Conservation (phyloP, 2,888 invertebrate species). For the Bombylius discolor region DNA sequence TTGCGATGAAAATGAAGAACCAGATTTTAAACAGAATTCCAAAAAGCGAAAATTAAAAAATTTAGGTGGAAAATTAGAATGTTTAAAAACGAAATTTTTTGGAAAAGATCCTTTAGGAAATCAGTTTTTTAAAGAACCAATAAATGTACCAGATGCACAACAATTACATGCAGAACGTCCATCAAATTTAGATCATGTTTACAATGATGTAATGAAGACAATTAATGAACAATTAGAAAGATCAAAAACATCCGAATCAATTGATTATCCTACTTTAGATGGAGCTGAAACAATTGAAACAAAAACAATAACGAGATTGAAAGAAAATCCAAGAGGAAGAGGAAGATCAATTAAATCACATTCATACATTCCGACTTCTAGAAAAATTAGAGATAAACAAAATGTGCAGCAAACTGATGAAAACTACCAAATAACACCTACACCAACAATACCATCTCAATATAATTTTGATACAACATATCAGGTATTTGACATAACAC, state of each 20-base stretch:
- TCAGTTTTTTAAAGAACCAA: slow-evolving; percentile 52
- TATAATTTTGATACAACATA: too few species aligned
- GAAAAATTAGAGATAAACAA: background rate
- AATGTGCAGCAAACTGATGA: too few species aligned
- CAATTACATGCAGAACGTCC: background rate
- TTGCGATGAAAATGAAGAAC: slow-evolving; percentile 24
- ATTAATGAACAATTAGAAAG: slow-evolving; percentile 10
- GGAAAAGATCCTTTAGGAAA: slow-evolving; percentile 62
- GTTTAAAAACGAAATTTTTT: slow-evolving; percentile 61
- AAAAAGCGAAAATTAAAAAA: slow-evolving; percentile 41
- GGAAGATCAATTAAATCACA: too few species aligned
- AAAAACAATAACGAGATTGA: too few species aligned
- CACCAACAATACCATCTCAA: too few species aligned
- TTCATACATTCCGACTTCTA: too few species aligned
- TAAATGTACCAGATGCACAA: background rate
- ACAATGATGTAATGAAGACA: slow-evolving; percentile 15
- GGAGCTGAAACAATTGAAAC: background rate
- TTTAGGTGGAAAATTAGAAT: slow-evolving; percentile 60
- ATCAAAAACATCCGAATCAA: background rate
- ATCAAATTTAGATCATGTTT: slow-evolving; percentile 5
- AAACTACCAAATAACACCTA: too few species aligned
- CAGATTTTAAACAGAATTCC: slow-evolving; percentile 15
- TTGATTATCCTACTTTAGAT: background rate
- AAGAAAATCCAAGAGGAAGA: too few species aligned
- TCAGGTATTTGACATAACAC: slow-evolving; percentile 4